A percentile compares a stretch with the other conserved stretches of the same genome.
Conservation (phyloP, 2,113 vertebrate species). For the Helogale parvula region DNA sequence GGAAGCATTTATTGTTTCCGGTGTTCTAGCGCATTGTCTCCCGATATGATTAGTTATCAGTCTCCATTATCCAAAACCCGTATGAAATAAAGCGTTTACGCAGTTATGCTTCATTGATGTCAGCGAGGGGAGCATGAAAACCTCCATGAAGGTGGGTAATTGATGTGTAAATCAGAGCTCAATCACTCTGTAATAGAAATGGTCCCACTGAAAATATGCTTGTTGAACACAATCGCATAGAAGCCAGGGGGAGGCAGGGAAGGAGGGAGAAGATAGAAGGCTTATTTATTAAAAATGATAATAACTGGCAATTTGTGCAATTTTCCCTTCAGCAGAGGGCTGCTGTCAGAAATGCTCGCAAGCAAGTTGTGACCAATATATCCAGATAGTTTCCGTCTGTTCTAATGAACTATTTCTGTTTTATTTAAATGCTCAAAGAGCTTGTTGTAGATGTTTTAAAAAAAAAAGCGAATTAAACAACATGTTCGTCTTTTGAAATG, state of each 20-base stretch:
- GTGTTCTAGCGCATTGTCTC: conserved; percentile 83
- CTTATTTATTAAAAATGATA: conserved; percentile 86
- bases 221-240: conserved; percentile 81
- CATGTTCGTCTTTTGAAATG: conserved; percentile 81
- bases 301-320: conserved; percentile 80
- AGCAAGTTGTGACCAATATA: conserved; percentile 72
- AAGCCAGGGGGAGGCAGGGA: conserved; percentile 77
- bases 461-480: conserved; percentile 81
- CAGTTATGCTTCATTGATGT: conserved; percentile 86
- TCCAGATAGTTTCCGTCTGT: conserved; percentile 67
- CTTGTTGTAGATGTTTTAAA: conserved; percentile 78
- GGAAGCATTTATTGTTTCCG: conserved; percentile 84
- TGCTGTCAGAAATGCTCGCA: conserved; percentile 80
- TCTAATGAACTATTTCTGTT: conserved; percentile 82
- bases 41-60: conserved; percentile 87
- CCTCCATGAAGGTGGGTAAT: conserved; percentile 88
- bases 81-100: conserved; percentile 86
- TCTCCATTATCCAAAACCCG: conserved; percentile 84
- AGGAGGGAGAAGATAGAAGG: conserved; percentile 53
- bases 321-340: conserved; percentile 81
- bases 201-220: conserved; percentile 86
- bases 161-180: conserved; percentile 89
- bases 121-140: conserved; percentile 87
- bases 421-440: conserved; percentile 83
- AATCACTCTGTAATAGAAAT: conserved; percentile 89